Evolutionary conservation across 2,888 invertebrate genomes (phyloP), one percentile per base, ranked within the genome.

Genomic region (Cheilosia pagana): DNA sequence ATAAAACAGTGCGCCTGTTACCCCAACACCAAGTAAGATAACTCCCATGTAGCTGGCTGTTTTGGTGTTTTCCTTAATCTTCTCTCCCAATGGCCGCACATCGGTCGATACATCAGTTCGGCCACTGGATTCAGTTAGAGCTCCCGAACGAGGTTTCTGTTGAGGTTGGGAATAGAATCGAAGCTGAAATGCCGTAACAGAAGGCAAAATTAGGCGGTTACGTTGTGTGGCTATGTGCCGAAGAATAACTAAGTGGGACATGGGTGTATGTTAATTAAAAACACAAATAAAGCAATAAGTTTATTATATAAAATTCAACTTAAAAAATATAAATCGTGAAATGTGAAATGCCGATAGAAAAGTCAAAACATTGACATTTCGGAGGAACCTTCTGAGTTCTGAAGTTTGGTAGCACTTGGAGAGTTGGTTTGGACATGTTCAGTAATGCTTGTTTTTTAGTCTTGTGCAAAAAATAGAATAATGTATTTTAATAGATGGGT

Each of bases 61-160:
- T 92, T 98, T 97, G 1, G 97, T 96, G 16, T 96, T 96, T 92
- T 98, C 97, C 91, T 97, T 98, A 1, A 97, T 96, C 93, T 95
- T 95, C 88, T 95, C 95, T 14, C 95, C 95, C 10, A 95, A 88
- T 7, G 95, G 95, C 76, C 94, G 93, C 2, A 95, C 95, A 91
- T 95, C 90, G 0, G 90, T 91, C 1, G 92, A 91, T 0, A 92
- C 87, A 77, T 90, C 89, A 25, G 87, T 81, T 2, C 87, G 86
- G 0, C 78, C 81, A 10, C 67, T 76, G 0, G 75, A 71, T 31
- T 55, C 45, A 0, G 85, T 31, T 7, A 83, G 50, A n/a, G 87
- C 74, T 12, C 79, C 72, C 8, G 57, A 35, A 25, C 28, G 52
- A 1, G 55, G 57, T 70, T 82, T 67, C 21, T 50, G n/a, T 25